These are phyloP conservation scores for Drosophila virilis DNA, from an alignment of 1,140 invertebrate species.

Conservation along the genomic window DNA sequence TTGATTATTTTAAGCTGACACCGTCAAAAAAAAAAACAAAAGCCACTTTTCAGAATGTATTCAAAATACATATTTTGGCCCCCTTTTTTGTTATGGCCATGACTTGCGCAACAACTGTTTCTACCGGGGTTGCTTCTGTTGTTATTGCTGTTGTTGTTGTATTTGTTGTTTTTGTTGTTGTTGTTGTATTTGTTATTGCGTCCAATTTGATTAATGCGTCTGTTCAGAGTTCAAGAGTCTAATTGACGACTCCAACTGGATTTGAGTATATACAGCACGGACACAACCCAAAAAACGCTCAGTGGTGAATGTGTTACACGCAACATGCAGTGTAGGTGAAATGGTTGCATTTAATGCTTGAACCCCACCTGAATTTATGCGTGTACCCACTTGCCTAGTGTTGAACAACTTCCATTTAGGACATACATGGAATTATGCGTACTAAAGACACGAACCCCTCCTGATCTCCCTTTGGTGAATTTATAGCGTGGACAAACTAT, in stretches of 20 bases:
- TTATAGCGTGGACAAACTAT: no score
- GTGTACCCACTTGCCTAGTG: no score
- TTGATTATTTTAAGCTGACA: constrained; percentile 1
- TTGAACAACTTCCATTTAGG: no score
- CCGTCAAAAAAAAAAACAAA: constrained; percentile 13
- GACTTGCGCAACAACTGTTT: constrained; percentile 25
- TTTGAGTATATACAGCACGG: neutral
- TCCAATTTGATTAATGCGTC: neutral
- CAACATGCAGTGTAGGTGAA: neutral
- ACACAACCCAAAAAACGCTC: neutral
- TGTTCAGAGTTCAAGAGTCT: neutral
- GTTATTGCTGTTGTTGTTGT: neutral
- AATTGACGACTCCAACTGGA: constrained; percentile 7
- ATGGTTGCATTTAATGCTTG: neutral
- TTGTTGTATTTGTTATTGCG: neutral
- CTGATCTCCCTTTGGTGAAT: no score
- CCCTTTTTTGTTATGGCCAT: constrained; percentile 5
- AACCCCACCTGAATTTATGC: neutral
- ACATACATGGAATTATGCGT: no score
- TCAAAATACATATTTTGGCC: constrained; percentile 1
- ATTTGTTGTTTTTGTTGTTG: no score
- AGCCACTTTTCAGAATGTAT: neutral
- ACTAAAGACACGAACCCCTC: no score
- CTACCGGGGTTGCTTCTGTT: constrained; percentile 8
- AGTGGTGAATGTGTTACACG: neutral